Evolutionary conservation across 2,797 vertebrate species (phyloP), one percentile per base, ranked within the genome.

Genomic region (Geotria australis): DNA sequence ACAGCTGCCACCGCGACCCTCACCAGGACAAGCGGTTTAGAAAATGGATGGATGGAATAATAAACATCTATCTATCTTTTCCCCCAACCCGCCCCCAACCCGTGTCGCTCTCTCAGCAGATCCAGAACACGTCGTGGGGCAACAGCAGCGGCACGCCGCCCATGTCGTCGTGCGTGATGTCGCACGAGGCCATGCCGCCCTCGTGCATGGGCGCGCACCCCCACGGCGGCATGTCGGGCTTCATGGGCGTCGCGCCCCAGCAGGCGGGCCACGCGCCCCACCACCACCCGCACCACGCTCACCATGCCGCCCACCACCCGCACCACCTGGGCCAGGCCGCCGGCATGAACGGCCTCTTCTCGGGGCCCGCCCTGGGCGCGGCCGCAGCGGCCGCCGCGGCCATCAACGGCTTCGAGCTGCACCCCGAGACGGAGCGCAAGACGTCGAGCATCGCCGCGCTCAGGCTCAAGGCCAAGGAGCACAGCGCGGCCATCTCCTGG

Each of bases 391-490:
- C 94, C 71, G 77, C 78, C 15, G 70, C 77, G 0, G 70, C 80
- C 64, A 79, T 98, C 72, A 98, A 89, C 1, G 74, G 83, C 47
- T 98, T 94, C 1, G 88, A 98, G 74, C 74, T 95, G 65, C 86
- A 81, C 65, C 76, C 83, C 60, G 91, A 98, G 74, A 88, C 91
- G 0, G 89, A 98, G 73, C 82, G 88, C 73, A 98, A 95, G 75
- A 89, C 78, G 45, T 96, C 89, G 61, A 96, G 89, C 71, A 98
- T 98, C 3, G 91, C 88, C 1, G 73, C 88, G 46, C 74, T 98
- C 67, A 77, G 91, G 68, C 94, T 98, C 86, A 98, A 98, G 65
- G 91, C 91, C 51, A 98, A 98, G 71, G 91, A 98, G 79, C 89
- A 98, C 80, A 98, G 91, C 6, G 91, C 91, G 0, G 89, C 91